phyloP scores from a whole-genome alignment of 2,797 vertebrate species.

The Bovichtus variegatus region DNA sequence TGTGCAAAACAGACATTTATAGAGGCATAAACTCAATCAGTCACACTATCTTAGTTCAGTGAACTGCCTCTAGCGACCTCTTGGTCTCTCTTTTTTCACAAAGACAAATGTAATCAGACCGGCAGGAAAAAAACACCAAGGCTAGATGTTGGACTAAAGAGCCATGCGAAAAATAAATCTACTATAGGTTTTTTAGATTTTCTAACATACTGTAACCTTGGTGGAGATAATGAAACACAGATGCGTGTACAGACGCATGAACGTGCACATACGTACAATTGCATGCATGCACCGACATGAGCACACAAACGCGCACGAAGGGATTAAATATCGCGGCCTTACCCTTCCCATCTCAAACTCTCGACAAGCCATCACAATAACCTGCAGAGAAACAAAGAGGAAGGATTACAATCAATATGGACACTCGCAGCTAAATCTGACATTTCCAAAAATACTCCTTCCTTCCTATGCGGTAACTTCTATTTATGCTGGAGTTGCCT shows the following conservation, averaged over 20 bases:
- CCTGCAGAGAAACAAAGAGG: constrained; percentile 81
- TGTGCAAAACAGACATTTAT: not conserved
- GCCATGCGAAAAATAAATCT: not conserved
- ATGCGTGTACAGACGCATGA: not conserved
- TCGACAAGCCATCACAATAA: constrained; percentile 98
- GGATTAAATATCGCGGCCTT: constrained; percentile 70
- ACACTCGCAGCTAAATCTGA: constrained; percentile 3
- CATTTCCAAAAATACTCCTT: constrained; percentile 3
- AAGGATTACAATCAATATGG: constrained; percentile 42
- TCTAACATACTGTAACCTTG: constrained; percentile 2
- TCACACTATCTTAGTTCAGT: not conserved
- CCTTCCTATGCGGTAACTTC: not conserved
- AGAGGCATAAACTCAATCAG: not conserved
- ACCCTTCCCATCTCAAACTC: constrained; percentile 99
- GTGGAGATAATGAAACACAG: constrained; percentile 17
- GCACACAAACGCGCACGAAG: constrained; percentile 4
- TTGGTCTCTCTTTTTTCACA: not conserved
- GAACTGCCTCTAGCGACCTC: not conserved
- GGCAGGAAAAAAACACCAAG: constrained; percentile 2
- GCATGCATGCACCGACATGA: constrained; percentile 1
- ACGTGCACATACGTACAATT: not conserved
- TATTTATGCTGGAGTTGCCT: not conserved
- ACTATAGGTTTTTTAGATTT: not conserved
- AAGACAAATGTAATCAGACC: not conserved
- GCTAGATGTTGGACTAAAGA: not conserved